These are phyloP conservation scores for Lycia hirtaria DNA, from an alignment of 2,888 invertebrate species.

Conservation along the genomic window DNA sequence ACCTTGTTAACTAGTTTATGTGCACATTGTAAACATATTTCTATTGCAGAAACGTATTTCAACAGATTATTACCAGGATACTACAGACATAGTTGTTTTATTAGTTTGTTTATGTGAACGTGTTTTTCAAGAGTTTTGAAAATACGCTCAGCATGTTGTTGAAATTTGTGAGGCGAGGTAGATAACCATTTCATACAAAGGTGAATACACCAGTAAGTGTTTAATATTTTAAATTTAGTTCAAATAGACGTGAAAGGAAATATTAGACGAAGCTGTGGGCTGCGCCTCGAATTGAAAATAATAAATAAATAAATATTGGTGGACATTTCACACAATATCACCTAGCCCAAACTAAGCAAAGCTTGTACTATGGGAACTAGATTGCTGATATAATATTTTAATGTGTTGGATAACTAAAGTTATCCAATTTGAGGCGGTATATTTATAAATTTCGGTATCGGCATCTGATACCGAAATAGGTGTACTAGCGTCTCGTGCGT, in stretches of 20 bases:
- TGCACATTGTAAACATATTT: conserved; percentile 35
- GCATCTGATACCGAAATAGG: too few relatives aligned
- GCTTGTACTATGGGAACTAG: too few relatives aligned
- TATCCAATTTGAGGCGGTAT: too few relatives aligned
- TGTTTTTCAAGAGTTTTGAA: conserved; percentile 32
- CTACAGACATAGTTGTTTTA: conserved; percentile 31
- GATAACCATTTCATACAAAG: neutral
- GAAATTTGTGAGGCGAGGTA: neutral
- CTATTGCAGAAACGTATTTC: conserved; percentile 30
- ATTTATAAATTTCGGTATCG: too few relatives aligned
- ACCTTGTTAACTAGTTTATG: conserved; percentile 37
- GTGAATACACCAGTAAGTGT: conserved; percentile 1
- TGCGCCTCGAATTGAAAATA: too few relatives aligned
- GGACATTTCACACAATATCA: too few relatives aligned
- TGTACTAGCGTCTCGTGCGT: too few relatives aligned
- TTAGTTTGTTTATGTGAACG: conserved; percentile 37
- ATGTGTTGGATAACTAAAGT: too few relatives aligned
- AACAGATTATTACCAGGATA: conserved; percentile 36
- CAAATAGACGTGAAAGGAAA: neutral
- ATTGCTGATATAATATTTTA: too few relatives aligned
- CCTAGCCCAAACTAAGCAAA: too few relatives aligned
- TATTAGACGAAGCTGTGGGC: neutral
- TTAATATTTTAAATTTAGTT: neutral
- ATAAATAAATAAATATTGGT: too few relatives aligned
- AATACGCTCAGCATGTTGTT: conserved; percentile 27